Conservation (phyloP, 2,888 invertebrate genomes). For the Latheticus oryzae region DNA sequence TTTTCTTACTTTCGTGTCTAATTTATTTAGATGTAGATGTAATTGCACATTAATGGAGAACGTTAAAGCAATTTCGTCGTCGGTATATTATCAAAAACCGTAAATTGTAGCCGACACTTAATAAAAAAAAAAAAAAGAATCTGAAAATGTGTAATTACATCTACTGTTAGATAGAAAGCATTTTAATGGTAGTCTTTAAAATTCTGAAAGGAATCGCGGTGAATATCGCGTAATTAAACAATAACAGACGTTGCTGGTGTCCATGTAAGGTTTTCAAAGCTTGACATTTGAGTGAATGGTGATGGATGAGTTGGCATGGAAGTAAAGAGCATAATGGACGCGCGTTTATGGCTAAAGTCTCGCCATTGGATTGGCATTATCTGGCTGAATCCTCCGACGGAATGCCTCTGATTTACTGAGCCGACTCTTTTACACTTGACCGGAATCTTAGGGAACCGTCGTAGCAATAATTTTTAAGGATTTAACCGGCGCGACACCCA, state of each 20-base stretch:
- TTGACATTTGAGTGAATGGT: slow-evolving; percentile 27
- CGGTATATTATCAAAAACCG: slow-evolving; percentile 1
- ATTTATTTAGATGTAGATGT: slow-evolving; percentile 16
- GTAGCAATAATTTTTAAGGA: slow-evolving; percentile 17
- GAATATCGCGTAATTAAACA: slow-evolving; percentile 24
- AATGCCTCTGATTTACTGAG: slow-evolving; percentile 33
- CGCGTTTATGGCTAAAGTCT: slow-evolving; percentile 39
- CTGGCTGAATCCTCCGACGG: slow-evolving; percentile 21
- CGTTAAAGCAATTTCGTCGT: slow-evolving; percentile 10
- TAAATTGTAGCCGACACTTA: slow-evolving; percentile 10
- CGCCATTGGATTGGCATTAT: slow-evolving; percentile 36
- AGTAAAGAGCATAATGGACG: slow-evolving; percentile 31
- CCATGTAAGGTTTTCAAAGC: slow-evolving; percentile 23
- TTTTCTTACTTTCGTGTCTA: slow-evolving; percentile 9
- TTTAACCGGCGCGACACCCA: slow-evolving; percentile 10
- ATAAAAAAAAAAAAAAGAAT: too few relatives aligned
- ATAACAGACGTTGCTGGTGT: slow-evolving; percentile 15
- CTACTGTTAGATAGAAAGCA: too few relatives aligned
- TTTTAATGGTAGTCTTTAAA: too few relatives aligned
- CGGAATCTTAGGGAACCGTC: slow-evolving; percentile 14
- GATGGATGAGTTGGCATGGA: slow-evolving; percentile 26
- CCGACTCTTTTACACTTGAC: slow-evolving; percentile 26
- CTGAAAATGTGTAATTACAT: too few relatives aligned
- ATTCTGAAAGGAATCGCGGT: too few relatives aligned
- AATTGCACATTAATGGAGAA: slow-evolving; percentile 11